Percentiles rank a stretch among this genome's conserved stretches.
These are phyloP conservation scores for Meles meles DNA, from an alignment of 2,113 vertebrate species.

Conservation along the genomic window DNA sequence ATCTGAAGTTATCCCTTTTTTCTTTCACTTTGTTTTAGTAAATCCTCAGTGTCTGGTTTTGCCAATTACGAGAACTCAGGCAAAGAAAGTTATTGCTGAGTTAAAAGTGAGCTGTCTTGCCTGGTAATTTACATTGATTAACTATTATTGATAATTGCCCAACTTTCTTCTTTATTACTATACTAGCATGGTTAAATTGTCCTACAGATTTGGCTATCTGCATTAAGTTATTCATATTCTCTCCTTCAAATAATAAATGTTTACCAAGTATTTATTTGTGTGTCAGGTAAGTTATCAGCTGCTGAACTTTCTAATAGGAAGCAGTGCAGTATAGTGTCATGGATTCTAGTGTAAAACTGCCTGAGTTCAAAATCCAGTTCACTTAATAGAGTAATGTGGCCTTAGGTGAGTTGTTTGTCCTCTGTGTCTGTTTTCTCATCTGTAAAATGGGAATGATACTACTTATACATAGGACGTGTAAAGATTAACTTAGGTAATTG, in stretches of 20 bases:
- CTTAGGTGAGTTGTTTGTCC: neutral
- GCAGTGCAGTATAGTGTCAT: neutral
- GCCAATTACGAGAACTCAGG: neutral
- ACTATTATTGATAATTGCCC: neutral
- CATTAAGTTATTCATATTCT: neutral
- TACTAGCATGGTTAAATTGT: neutral
- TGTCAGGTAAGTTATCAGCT: neutral
- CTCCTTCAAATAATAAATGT: neutral
- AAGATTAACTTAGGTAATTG: neutral
- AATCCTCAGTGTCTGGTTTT: neutral
- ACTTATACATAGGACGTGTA: neutral
- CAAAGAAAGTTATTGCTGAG: neutral
- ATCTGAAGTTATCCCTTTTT: neutral
- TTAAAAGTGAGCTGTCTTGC: neutral
- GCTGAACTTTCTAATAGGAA: neutral
- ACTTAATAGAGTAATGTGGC: neutral
- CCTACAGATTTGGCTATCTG: neutral
- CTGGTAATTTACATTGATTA: neutral
- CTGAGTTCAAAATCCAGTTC: neutral
- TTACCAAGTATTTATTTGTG: neutral
- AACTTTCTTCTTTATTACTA: neutral
- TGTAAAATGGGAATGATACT: neutral
- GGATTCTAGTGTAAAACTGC: neutral
- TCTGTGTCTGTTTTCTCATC: neutral
- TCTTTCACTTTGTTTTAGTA: neutral